Conservation (phyloP, 1,140 invertebrate species). For the Lutraria rhynchaena region DNA sequence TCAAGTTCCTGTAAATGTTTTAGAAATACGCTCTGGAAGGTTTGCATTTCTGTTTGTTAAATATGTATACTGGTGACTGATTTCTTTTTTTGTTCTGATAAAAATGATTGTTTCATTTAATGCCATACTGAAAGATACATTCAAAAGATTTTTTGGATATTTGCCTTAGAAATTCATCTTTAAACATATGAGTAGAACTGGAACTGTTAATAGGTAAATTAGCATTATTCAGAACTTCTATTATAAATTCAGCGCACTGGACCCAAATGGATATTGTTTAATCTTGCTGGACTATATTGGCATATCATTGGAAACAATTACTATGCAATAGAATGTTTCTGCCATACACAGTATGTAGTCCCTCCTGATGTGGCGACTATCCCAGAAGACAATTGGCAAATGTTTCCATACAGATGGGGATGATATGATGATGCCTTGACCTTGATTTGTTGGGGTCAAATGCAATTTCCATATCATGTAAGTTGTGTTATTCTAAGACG, state of each 20-base stretch:
- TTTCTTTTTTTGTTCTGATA: too few species aligned
- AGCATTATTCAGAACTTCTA: neutral
- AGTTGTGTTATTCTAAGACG: too few species aligned
- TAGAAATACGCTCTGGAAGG: too few species aligned
- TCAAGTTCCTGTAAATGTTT: too few species aligned
- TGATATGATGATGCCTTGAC: slow-evolving; percentile 89
- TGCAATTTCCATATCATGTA: too few species aligned
- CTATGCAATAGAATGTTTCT: slow-evolving; percentile 91
- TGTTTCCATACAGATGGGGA: slow-evolving; percentile 88
- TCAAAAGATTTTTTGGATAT: neutral
- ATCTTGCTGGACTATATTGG: slow-evolving; percentile 93
- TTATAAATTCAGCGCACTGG: slow-evolving; percentile 86
- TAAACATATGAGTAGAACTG: neutral
- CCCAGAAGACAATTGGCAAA: slow-evolving; percentile 90
- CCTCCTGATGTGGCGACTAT: slow-evolving; percentile 90
- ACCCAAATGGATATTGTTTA: slow-evolving; percentile 91
- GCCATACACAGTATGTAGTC: slow-evolving; percentile 89
- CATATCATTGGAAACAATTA: slow-evolving; percentile 89
- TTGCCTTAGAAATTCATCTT: neutral
- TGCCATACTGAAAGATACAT: too few species aligned
- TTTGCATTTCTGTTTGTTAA: too few species aligned
- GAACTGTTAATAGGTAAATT: neutral
- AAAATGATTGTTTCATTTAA: too few species aligned
- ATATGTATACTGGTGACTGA: too few species aligned
- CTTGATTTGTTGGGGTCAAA: slow-evolving; percentile 82